Evolutionary conservation across 1,140 invertebrate genomes (phyloP), one percentile per base, ranked within the genome.

Genomic region (Atta cephalotes): DNA sequence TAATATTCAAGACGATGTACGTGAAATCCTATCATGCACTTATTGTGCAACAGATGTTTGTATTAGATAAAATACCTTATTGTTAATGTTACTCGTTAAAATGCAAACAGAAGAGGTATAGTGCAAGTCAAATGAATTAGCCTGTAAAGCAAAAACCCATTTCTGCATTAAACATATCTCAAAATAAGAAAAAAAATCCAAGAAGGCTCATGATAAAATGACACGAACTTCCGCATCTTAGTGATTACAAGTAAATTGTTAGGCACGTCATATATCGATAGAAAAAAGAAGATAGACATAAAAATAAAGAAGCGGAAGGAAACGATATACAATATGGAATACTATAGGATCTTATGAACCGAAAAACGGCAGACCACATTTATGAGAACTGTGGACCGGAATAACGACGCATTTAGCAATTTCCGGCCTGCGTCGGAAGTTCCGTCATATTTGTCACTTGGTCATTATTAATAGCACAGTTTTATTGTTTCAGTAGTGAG

Each of bases 401-500:
- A 74, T 68, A 63, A 45, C 31, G 72, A 35, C 56, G 80, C 89
- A 92, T 92, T 92, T 92, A 89, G 91, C 62, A 74, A 86, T 82
- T 92, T 92, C 91, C 91, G 91, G 58, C 1, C 16, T 35, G 51
- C 84, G 84, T 68, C 91, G 91, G 91, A 92, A 92, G 82, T 87
- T 87, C 91, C 78, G 86, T 88, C 89, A 90, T 92, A 92, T 92
- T 92, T 91, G 91, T 92, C 91, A 92, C 91, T 71, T 65, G 18
- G 45, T 28, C 25, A 76, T 92, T 92, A 92, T 92, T 90, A 89
- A 91, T 82, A 86, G 88, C n/a, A 12, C 31, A 70, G 78, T 84
- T 92, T 92, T 92, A 92, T 92, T 92, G 91, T 92, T 89, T 89
- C 31, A 78, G 60, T n/a, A 12, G 18, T 45, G 28, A 31, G 28